Base-by-base conservation (phyloP, 2,888 invertebrate species). In the Altica lythri region DNA sequence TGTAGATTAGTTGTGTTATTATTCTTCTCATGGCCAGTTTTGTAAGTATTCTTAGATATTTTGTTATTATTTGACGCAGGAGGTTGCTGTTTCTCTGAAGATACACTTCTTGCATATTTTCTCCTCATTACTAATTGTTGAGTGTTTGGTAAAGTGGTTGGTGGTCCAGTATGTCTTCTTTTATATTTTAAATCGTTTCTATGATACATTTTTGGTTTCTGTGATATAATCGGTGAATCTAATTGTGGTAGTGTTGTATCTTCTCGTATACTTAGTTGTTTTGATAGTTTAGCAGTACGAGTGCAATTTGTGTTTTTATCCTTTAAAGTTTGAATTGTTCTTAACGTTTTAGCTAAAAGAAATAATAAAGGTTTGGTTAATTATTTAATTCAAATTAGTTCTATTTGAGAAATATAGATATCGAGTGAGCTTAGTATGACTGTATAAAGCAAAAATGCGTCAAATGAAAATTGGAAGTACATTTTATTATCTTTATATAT, bases 281-380 rank as follows among this genome's bases (percentile, higher is more conserved):
- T 57, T 1, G 65, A 61, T 4, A 68, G 46, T 29, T 61, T 60
- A 17, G 60, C 61, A 2, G 59, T 53, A 27, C 47, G 61, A 14
- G 57, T 45, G 1, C 38, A 54, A 42, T 52, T 38, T 5, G 49
- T 47, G 3, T 51, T 17, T 55, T 64, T 65, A 25, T 64, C 61
- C 1, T 61, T 59, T 6, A 64, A 55, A 6, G 69, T 66, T 43
- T 67, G 68, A 4, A 61, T 61, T 29, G 54, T 61, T 34, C 61
- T 59, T 1, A 64, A 49, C 10, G 63, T 53, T 55, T 61, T 63
- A 2, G 46, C 68, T 68, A 45, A 34, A 63, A 62, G 53, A 4
- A 6, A 10, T 32, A 30, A 42, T 17, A 12, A 19, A 29, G 8
- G n/a, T n/a, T n/a, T n/a, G n/a, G n/a, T n/a, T n/a, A n/a, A n/a